These are phyloP conservation scores for Ailuropoda melanoleuca DNA, from an alignment of 2,113 vertebrate species.

Conservation along the genomic window DNA sequence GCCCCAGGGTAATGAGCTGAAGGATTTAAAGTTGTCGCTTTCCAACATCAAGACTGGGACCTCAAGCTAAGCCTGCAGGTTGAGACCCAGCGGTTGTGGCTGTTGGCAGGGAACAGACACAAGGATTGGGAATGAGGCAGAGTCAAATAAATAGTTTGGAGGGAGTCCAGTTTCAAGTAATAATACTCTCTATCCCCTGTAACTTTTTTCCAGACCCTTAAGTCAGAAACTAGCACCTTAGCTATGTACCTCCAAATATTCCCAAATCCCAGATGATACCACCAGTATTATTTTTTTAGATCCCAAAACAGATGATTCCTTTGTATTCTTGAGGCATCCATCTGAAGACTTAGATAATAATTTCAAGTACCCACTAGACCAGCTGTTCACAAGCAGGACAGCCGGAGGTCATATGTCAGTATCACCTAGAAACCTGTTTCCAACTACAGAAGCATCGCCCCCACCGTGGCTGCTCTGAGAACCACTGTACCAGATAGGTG, in stretches of 20 bases:
- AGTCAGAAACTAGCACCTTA: background rate
- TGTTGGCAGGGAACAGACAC: background rate
- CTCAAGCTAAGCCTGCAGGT: background rate
- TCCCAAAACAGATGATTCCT: background rate
- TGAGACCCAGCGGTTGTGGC: background rate
- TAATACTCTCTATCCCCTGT: background rate
- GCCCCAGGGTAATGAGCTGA: fast-evolving
- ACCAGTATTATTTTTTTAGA: background rate
- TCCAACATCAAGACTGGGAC: background rate
- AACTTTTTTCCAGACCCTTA: background rate
- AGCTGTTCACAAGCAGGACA: background rate
- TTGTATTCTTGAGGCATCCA: background rate
- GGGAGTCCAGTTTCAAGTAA: background rate
- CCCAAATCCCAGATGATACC: background rate
- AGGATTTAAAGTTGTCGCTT: background rate
- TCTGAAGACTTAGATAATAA: background rate
- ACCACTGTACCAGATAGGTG: too few species aligned
- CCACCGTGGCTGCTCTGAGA: background rate
- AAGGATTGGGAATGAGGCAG: background rate
- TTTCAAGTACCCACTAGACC: background rate
- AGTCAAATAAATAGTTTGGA: background rate
- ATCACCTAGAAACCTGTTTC: background rate
- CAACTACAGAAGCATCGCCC: background rate
- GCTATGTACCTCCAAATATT: background rate
- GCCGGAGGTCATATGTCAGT: fast-evolving